Evolutionary conservation across 2,113 vertebrate genomes (phyloP), one percentile per base, ranked within the genome.

Genomic region (Dryoscopus gambensis): DNA sequence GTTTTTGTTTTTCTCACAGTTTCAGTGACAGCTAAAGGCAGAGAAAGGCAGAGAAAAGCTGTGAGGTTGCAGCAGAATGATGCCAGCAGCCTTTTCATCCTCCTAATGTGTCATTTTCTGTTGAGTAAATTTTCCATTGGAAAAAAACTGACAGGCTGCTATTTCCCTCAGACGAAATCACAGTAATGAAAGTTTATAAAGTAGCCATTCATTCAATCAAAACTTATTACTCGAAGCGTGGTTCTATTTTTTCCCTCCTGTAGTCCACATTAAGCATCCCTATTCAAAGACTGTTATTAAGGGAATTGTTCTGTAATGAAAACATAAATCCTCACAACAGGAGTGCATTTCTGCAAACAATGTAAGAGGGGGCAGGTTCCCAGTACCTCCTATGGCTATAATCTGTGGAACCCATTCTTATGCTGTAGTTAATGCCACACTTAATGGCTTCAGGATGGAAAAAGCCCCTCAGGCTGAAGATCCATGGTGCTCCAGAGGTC

Each of bases 241-340:
- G 79, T 44, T 86, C 53, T 78, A 19, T 77, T 86, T 80, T 80
- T 46, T 8, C 3, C 6, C 12, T 85, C 69, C 74, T 22, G 37
- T 53, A 78, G 77, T 93, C 73, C 50, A 87, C 74, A 68, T 59
- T 62, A 93, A 75, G 59, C 90, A 94, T 89, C 81, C 82, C 74
- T 78, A 87, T 77, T 95, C 94, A 86, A 30, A 79, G 84, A 69
- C 90, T 92, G 39, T 85, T 93, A 76, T 97, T 95, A 81, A 78
- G 84, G 90, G 88, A 95, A 96, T 91, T 93, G 90, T 80, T 95
- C 84, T 67, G 75, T 94, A 94, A 96, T 96, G 89, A 95, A 94
- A 92, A 84, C 78, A 86, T 93, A 96, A 95, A 96, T 96, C 73
- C 28, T 87, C 88, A 69, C 90, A 87, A 79, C 90, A 89, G 33